Evolutionary conservation across 2,113 vertebrate species (phyloP), one percentile per base, ranked within the genome.

Genomic region (Alethe castanea): DNA sequence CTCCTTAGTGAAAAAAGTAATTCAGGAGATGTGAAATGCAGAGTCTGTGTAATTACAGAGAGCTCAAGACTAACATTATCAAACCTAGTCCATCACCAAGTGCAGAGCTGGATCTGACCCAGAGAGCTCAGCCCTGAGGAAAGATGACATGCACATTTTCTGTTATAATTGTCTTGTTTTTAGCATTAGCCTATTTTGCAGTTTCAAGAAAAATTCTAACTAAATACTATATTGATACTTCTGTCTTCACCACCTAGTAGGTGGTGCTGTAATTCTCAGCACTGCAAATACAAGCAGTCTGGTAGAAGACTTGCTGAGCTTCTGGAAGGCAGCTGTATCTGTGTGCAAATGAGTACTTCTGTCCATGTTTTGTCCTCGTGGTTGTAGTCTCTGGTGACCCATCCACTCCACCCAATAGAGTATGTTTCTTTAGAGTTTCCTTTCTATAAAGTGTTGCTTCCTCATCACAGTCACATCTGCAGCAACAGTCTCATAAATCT

Each of bases 401-500:
- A 57, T 81, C 82, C 65, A 14, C 90, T 90, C 85, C 79, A 92
- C 74, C 81, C 92, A 92, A 60, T 60, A 66, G 93, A 78, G 88
- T n/a, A 2, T 88, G 90, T 97, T 94, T 93, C 93, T 94, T 88
- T 88, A 94, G 92, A 83, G 69, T 38, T 96, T 96, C 93, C 95
- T 96, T 90, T 93, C 90, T 67, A 45, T 71, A 74, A 80, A 93
- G 86, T 93, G 95, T 88, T 92, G 90, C 84, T 97, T 96, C 95
- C 94, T 93, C 90, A 81, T 40, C 29, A 4, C 82, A 91, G 89
- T 94, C 93, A 94, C 95, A 96, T 97, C 90, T 96, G 96, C 92
- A 93, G 90, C 94, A 84, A 84, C 81, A 77, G 69, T 38, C 76
- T 71, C 95, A 95, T 96, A 95, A 97, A 96, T 96, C 95, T 96